Evolutionary conservation across 2,888 invertebrate genomes (phyloP), one percentile per base, ranked within the genome.

Genomic region (Holacanthella duospinosa): DNA sequence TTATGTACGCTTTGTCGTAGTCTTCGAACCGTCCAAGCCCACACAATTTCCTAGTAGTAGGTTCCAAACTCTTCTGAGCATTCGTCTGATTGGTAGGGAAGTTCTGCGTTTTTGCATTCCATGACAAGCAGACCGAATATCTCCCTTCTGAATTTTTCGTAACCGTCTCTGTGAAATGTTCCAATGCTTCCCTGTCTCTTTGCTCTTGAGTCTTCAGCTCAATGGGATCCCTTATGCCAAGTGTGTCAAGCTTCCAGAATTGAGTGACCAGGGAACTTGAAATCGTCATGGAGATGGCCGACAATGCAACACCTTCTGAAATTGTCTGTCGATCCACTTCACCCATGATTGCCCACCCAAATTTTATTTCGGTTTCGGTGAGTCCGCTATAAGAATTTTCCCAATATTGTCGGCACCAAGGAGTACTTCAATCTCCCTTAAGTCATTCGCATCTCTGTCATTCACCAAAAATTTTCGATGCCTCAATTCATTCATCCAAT

Each of bases 261-360:
- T 56, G 56, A 6, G 9, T 9, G 16, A 56, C 29, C 9, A 9
- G 9, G 6, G 29, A 24, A 26, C 27, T 9, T 26, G 27, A 16
- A 12, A 56, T 28, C 9, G 9, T 56, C 56, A 56, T 24, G 12
- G 26, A 16, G 16, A 28, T 56, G 21, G 21, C 54, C 21, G 21
- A 16, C 54, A 54, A 16, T 12, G 12, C 54, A 12, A 54, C 9
- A 54, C n/a, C n/a, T n/a, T n/a, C n/a, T n/a, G 19, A 26, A 2
- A 19, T 21, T 21, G 19, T n/a, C 16, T 4, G 19, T 4, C 26
- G 1, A 29, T 3, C 19, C 2, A 2, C 19, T 3, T 56, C 43
- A 6, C 61, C 61, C 43, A 56, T 55, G 12, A 61, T 4, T 27
- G 43, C 56, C 61, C 61, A 61, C 16, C 61, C 61, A 27, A n/a